Evolutionary conservation across 2,113 vertebrate species (phyloP).

Genomic region (Capricornis sumatraensis): DNA sequence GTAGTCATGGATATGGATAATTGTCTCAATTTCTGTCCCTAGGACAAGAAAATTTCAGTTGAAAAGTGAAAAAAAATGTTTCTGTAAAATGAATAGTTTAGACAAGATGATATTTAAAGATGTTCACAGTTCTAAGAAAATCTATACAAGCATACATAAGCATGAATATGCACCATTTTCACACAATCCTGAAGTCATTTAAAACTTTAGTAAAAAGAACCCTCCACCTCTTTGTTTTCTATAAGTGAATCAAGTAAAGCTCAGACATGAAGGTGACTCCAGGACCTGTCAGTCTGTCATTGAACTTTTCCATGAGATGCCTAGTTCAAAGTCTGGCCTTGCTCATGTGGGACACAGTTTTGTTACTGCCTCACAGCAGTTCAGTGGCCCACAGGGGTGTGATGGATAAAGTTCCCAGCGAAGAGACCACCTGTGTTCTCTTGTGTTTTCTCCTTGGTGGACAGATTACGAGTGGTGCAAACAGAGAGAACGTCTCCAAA

Average conservation of each 20-base stretch:
- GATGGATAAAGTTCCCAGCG: background rate
- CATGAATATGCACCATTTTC: background rate
- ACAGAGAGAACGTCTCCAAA: background rate
- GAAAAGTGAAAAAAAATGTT: background rate
- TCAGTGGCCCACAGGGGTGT: background rate
- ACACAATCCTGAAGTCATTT: background rate
- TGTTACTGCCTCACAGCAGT: background rate
- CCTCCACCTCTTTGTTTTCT: background rate
- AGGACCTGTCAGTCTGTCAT: background rate
- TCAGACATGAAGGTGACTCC: background rate
- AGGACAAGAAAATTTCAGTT: background rate
- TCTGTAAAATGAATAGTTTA: background rate
- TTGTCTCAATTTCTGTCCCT: background rate
- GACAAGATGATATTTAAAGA: background rate
- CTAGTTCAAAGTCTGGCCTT: background rate
- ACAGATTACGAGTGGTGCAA: background rate
- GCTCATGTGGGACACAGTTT: fast-evolving
- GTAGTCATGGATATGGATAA: background rate
- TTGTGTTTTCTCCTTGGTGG: background rate
- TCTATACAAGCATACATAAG: background rate
- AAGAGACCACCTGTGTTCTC: background rate
- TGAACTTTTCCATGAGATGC: background rate
- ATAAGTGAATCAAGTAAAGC: background rate
- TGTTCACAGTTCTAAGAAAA: background rate
- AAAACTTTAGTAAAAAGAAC: background rate